Base-by-base conservation (phyloP, 2,888 invertebrate species). In the Lasioglossum figueresi region DNA sequence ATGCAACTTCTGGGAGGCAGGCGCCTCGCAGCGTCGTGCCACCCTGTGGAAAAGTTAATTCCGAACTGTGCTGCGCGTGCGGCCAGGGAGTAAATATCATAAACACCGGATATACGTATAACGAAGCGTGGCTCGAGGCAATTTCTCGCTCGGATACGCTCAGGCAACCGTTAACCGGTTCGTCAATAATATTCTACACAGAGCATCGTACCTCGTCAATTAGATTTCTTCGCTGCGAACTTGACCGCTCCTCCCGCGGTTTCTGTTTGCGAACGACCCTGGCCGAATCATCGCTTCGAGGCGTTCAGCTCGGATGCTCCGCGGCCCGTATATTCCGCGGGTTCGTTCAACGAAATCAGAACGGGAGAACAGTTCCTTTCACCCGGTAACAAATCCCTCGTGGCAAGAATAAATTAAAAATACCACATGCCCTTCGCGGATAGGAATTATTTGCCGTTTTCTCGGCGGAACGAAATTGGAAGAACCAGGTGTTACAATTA, bases 71-170 rank as follows among this genome's bases (percentile, higher is more conserved):
- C 59, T 59, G 34, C 37, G 43, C 34, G 43, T 43, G 45, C 73
- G n/a, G 45, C 19, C 40, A 52, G n/a, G 31, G n/a, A 40, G 74
- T 59, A 75, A 74, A 75, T 70, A 75, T 80, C 74, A 14, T 74
- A 80, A 80, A 59, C 74, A 59, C n/a, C 70, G 74, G 45, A 68
- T 82, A 66, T 27, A 71, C 40, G 48, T 71, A 40, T 52, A 68
- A 79, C 59, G 72, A 79, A 72, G 48, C 19, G 27, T 43, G 72
- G 59, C 70, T 56, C 40, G 52, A 59, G 37, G 31, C 72, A 59
- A 72, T 82, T 80, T 68, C 66, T 19, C 80, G 68, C 31, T 31
- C n/a, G 31, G 6, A 4, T 16, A 63, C 31, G 31, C 40, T 43
- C 66, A 12, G 10, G 19, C 34, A 19, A 34, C 63, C 63, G 63